phyloP scores from a whole-genome alignment of 2,888 invertebrate species.

The Hypomecis atomaria region DNA sequence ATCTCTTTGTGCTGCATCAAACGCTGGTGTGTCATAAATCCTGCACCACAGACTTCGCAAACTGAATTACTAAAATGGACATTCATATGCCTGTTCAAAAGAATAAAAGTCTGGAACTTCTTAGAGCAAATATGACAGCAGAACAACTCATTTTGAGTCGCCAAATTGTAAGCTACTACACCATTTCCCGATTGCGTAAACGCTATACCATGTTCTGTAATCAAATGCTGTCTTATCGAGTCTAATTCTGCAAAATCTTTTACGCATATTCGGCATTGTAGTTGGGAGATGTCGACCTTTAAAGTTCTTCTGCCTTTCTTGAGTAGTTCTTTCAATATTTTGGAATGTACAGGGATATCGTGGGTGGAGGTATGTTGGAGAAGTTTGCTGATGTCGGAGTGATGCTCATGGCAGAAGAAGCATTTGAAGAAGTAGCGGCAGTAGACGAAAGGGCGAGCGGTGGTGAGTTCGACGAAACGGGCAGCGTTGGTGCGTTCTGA shows the following conservation, averaged over 20 bases:
- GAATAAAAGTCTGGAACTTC: slow-evolving; percentile 67
- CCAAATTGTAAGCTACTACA: slow-evolving; percentile 63
- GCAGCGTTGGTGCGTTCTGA: slow-evolving; percentile 71
- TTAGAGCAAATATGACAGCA: slow-evolving; percentile 66
- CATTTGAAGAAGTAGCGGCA: slow-evolving; percentile 72
- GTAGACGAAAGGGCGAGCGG: slow-evolving; percentile 66
- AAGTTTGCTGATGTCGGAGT: slow-evolving; percentile 58
- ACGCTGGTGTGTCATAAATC: slow-evolving; percentile 69
- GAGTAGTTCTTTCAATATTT: slow-evolving; percentile 60
- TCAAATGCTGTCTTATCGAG: slow-evolving; percentile 58
- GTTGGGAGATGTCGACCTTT: slow-evolving; percentile 68
- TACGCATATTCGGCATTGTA: slow-evolving; percentile 65
- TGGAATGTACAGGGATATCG: slow-evolving; percentile 53
- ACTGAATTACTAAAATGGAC: slow-evolving; percentile 72
- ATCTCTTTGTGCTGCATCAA: slow-evolving; percentile 69
- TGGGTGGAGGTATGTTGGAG: slow-evolving; percentile 60
- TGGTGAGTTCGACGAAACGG: slow-evolving; percentile 59
- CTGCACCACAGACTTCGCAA: slow-evolving; percentile 70
- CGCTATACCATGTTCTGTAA: slow-evolving; percentile 49
- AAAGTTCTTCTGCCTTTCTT: slow-evolving; percentile 68
- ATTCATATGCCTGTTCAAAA: slow-evolving; percentile 74
- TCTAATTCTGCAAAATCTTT: slow-evolving; percentile 53
- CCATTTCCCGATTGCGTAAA: slow-evolving; percentile 69
- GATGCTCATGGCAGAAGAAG: slow-evolving; percentile 67
- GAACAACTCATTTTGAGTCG: slow-evolving; percentile 58